Evolutionary conservation across 1,140 invertebrate genomes (phyloP), one percentile per base, ranked within the genome.

Genomic region (Drosophila sturtevanti): DNA sequence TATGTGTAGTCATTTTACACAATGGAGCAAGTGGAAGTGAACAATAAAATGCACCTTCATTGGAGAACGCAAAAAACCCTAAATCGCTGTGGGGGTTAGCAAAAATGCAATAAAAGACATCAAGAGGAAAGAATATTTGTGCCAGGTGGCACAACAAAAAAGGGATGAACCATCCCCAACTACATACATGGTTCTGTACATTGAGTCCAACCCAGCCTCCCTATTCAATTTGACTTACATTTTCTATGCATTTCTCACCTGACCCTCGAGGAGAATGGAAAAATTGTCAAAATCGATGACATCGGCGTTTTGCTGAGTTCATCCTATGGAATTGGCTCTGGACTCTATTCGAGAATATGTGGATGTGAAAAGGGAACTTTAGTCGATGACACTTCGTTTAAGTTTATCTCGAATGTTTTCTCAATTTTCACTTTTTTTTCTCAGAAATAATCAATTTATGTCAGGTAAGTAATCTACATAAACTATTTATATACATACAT

Each of bases 241-340:
- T 73, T 38, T 11, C 51, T 4, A 59, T 77, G 75, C 67, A 74
- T 74, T 74, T 77, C 31, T 48, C 71, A 77, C 68, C 72, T 75
- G 72, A 71, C 31, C 72, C 60, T 35, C 16, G 35, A 4, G 7
- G 24, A 18, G 18, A 24, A 44, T 44, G n/a, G 6, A 51, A 44
- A 56, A 56, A 70, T 24, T 70, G 56, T 68, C 56, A 58, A 70
- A 70, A 69, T 81, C 78, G 75, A 81, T 81, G n/a, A 76, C 72
- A 78, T 59, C 72, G 70, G 51, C 62, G 71, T 85, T 80, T 59
- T 59, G 3, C 21, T 48, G 31, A 64, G 27, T 16, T 16, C 7
- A 56, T 34, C 1, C n/a, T 56, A 7, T 52, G 21, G 22, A 52
- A 7, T 22, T 34, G 27, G 54, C 54, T 10, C 41, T 21, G 16